phyloP scores from a whole-genome alignment of 2,797 vertebrate genomes.

The Acanthurus lineatus region DNA sequence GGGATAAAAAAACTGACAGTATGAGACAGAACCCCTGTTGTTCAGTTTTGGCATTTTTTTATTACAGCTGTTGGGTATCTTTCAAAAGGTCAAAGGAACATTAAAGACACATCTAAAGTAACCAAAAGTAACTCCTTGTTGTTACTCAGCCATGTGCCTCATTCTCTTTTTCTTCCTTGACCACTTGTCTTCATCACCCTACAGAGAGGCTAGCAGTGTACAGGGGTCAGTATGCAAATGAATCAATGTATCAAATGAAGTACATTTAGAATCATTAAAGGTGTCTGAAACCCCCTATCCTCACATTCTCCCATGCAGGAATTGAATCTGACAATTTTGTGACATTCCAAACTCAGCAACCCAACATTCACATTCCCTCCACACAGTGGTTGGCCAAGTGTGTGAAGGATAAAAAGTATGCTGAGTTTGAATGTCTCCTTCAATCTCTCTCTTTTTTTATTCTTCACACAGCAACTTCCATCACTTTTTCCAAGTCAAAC shows the following conservation, averaged over 20 bases:
- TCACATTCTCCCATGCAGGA: not conserved
- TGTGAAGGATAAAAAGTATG: not conserved
- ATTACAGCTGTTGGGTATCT: not conserved
- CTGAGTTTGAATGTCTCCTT: not conserved
- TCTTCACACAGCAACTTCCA: not conserved
- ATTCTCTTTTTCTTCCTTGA: not conserved
- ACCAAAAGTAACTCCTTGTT: not conserved
- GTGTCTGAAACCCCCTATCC: not conserved
- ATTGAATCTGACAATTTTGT: not conserved
- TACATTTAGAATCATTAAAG: not conserved
- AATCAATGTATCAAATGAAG: not conserved
- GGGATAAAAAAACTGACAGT: slow-evolving; percentile 1
- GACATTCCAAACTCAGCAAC: not conserved
- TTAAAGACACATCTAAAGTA: not conserved
- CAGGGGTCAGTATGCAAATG: not conserved
- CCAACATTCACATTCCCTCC: not conserved
- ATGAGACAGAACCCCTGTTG: not conserved
- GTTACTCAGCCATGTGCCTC: not conserved
- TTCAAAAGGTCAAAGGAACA: not conserved
- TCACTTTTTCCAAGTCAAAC: not conserved
- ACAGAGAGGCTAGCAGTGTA: not conserved
- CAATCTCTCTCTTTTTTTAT: not conserved
- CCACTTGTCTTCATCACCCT: not conserved
- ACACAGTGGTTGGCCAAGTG: not conserved
- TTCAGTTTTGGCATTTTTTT: not conserved